A percentile compares a stretch with the other conserved stretches of the same genome.
Conservation (phyloP, 2,113 vertebrate species). For the Physeter macrocephalus region DNA sequence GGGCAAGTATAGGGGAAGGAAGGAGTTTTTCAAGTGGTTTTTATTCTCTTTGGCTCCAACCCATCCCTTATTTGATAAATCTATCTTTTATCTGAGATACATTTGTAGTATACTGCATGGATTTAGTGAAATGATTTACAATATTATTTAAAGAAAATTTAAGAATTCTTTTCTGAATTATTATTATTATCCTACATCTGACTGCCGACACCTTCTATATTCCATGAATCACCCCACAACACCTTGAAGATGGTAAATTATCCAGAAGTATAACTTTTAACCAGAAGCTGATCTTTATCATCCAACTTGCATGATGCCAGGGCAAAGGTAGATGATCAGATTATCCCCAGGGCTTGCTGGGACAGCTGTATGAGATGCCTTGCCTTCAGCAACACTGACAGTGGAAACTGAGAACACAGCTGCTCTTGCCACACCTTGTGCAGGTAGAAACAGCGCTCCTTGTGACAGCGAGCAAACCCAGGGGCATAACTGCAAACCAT, state of each 20-base stretch:
- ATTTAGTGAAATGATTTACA: neutral
- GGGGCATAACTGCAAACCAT: neutral
- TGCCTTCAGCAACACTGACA: neutral
- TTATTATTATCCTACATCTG: neutral
- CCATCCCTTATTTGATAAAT: neutral
- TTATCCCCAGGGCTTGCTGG: neutral
- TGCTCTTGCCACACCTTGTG: neutral
- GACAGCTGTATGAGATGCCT: accelerated
- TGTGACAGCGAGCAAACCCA: neutral
- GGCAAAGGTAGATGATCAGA: neutral
- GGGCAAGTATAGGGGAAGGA: neutral
- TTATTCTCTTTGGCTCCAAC: neutral
- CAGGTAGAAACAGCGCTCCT: neutral
- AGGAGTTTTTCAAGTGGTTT: neutral
- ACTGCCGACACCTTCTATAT: neutral
- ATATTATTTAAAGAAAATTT: neutral
- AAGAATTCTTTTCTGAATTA: neutral
- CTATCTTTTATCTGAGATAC: neutral
- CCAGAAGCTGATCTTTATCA: neutral
- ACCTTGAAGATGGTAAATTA: neutral
- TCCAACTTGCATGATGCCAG: neutral
- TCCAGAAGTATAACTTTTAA: neutral
- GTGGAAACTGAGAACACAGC: neutral
- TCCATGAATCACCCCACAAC: neutral
- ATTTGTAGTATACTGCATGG: neutral